Percentiles rank a stretch among this genome's conserved stretches.
phyloP scores from a whole-genome alignment of 2,113 vertebrate genomes.

The Catharus minimus region DNA sequence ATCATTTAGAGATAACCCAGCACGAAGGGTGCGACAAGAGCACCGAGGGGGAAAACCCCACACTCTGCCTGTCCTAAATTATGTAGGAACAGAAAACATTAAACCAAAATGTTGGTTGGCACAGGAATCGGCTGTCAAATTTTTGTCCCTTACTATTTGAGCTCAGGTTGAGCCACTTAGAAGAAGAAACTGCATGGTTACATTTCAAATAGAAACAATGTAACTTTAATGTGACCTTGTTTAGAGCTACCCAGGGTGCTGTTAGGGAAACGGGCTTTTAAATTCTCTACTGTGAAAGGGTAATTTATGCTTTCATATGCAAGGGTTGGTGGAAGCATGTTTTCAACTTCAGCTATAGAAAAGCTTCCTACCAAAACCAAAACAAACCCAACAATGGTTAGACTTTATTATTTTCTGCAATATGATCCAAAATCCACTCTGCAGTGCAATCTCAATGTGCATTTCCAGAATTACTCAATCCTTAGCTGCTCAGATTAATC shows the following conservation, averaged over 20 bases:
- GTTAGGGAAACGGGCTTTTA: not conserved
- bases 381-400: not conserved
- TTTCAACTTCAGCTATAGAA: not conserved
- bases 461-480: not conserved
- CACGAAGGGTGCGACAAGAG: too few relatives aligned
- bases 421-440: not conserved
- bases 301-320: not conserved
- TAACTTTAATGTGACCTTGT: conserved; percentile 57
- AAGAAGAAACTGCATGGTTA: conserved; percentile 21
- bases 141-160: not conserved
- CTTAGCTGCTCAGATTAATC: not conserved
- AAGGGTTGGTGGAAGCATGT: not conserved
- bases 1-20: too few relatives aligned
- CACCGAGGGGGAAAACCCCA: too few relatives aligned
- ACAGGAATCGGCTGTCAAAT: not conserved
- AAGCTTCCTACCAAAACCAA: not conserved
- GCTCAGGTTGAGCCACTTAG: not conserved
- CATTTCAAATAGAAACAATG: conserved; percentile 29
- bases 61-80: not conserved
- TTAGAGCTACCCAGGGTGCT: not conserved
- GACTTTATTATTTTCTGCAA: conserved; percentile 15
- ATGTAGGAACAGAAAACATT: not conserved
- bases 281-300: not conserved
- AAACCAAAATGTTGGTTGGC: not conserved
- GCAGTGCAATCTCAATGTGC: not conserved